Evolutionary conservation across 2,888 invertebrate species (phyloP).

Genomic region (Hylaea fasciaria): DNA sequence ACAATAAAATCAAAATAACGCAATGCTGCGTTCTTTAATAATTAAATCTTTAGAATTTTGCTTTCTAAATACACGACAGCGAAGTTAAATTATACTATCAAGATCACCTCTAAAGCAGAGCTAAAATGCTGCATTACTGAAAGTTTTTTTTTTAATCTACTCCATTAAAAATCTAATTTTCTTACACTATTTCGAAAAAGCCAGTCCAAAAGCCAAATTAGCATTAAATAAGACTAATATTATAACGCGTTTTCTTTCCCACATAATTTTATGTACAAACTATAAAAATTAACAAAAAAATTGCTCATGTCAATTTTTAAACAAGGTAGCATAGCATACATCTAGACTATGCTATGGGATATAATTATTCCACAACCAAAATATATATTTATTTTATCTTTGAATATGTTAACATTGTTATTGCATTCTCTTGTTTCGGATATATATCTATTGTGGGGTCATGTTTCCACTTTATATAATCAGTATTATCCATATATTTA

Average conservation of each 20-base stretch:
- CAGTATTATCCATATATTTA: slow-evolving; percentile 42
- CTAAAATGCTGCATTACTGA: slow-evolving; percentile 25
- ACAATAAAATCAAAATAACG: slow-evolving; percentile 71
- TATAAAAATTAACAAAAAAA: slow-evolving; percentile 57
- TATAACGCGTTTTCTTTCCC: slow-evolving; percentile 85
- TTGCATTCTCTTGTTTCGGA: slow-evolving; percentile 9
- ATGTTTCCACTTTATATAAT: slow-evolving; percentile 29
- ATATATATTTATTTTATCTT: slow-evolving; percentile 29
- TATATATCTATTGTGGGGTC: slow-evolving; percentile 20
- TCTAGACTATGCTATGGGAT: slow-evolving; percentile 36
- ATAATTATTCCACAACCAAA: slow-evolving; percentile 47
- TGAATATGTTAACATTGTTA: slow-evolving; percentile 20
- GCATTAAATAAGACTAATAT: slow-evolving; percentile 78
- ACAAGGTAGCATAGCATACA: slow-evolving; percentile 12
- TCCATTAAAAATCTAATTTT: slow-evolving; percentile 66
- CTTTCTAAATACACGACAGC: slow-evolving; percentile 46
- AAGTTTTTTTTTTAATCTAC: slow-evolving; percentile 54
- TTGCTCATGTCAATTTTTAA: slow-evolving; percentile 36
- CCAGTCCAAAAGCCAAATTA: slow-evolving; percentile 77
- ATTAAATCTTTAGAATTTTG: slow-evolving; percentile 64
- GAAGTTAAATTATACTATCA: slow-evolving; percentile 26
- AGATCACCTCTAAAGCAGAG: slow-evolving; percentile 35
- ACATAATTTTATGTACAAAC: slow-evolving; percentile 77
- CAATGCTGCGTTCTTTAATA: slow-evolving; percentile 49
- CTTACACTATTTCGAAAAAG: slow-evolving; percentile 74